Base-by-base conservation (phyloP, 2,888 invertebrate genomes). In the Bimastos eiseni region DNA sequence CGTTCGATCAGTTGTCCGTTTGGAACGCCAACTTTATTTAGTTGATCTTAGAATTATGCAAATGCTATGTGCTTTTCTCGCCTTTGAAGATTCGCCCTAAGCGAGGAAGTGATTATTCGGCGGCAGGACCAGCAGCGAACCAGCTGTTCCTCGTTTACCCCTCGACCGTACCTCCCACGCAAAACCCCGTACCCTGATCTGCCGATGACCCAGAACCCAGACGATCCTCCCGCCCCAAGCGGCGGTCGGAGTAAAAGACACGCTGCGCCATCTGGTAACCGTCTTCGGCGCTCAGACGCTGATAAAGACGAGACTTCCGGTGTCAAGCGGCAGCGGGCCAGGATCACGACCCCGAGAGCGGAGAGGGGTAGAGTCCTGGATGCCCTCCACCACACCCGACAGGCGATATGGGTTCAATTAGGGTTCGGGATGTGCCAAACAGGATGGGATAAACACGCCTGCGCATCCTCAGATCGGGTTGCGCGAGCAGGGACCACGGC, bases 261-360 rank as follows among this genome's bases (percentile, higher is more conserved):
- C 70, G 55, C 5, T 30, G 34, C 84, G 36, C 36, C 86, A 86
- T 86, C 86, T 86, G 86, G 86, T 37, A 86, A 86, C 36, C 86
- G 86, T 86, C 86, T 86, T 86, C 86, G 17, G 86, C 86, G 86
- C 86, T 86, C 36, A 86, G 70, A 70, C 70, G 70, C 70, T 86
- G 37, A 86, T 86, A 86, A 86, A 86, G 86, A 86, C 86, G 86
- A 86, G 86, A 86, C 86, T 86, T 86, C 86, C 86, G 86, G 86
- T 86, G 86, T 86, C 86, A 86, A 86, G 86, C 86, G 86, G 86
- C 86, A 86, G 34, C 86, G 86, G 86, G 86, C 86, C 86, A 37
- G 86, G 86, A 36, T 86, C 86, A 86, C 86, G 86, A 86, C 86
- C 86, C 86, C 36, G 86, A 19, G 86, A 30, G 86, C 34, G 34